These are phyloP conservation scores for Apostichopus japonicus DNA, from an alignment of 35 echinoderm and acorn worm genomes.

Conservation along the genomic window DNA sequence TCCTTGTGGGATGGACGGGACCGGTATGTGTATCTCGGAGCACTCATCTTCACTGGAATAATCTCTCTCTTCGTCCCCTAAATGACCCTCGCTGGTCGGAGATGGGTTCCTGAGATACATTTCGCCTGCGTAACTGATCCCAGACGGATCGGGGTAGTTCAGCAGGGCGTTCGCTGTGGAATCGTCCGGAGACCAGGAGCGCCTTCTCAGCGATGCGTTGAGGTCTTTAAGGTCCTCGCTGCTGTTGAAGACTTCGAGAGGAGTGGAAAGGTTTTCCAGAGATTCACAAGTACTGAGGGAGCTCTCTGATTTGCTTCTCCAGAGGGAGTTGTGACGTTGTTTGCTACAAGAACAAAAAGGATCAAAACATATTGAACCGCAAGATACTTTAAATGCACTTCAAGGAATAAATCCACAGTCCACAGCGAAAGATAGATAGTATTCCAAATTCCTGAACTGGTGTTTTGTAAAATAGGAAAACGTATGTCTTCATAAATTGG, in stretches of 20 bases:
- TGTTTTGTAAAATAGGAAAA: too few species aligned
- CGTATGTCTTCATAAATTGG: too few species aligned
- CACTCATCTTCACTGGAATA: conserved; percentile 55
- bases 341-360: conserved; percentile 57
- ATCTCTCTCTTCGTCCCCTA: conserved; percentile 37
- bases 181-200: conserved; percentile 74
- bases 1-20: conserved; percentile 20
- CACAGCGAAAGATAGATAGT: too few species aligned
- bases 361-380: not conserved
- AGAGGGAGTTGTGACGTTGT: conserved; percentile 85
- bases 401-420: too few species aligned
- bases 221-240: conserved; percentile 75
- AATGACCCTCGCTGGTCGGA: conserved; percentile 27
- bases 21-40: conserved; percentile 61
- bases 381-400: not conserved
- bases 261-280: conserved; percentile 59
- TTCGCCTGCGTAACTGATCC: conserved; percentile 23
- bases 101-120: conserved; percentile 33
- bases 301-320: conserved; percentile 94
- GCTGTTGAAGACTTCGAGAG: conserved; percentile 43
- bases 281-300: conserved; percentile 75
- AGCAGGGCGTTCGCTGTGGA: conserved; percentile 52
- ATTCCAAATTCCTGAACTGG: too few species aligned
- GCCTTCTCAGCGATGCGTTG: conserved; percentile 31
- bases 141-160: conserved; percentile 42